Base-by-base conservation (phyloP, 1,140 invertebrate species). In the Parasteatoda tepidariorum region DNA sequence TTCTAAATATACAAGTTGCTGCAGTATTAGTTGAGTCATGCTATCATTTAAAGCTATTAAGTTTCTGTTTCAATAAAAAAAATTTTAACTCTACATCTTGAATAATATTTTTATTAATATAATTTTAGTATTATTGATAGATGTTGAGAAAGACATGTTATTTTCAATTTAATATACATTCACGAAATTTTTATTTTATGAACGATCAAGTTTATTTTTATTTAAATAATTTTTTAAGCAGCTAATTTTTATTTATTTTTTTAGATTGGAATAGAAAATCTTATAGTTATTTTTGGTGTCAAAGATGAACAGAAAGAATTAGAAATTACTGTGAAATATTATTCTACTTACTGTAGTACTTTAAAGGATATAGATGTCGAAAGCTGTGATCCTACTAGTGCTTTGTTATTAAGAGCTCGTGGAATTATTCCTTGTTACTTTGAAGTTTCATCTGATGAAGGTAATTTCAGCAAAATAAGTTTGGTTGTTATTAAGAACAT, bases 361-460 rank as follows among this genome's bases (percentile, higher is more conserved):
- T 41, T 70, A 26, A 22, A 9, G 41, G 66, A 70, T 48, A 11
- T 82, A 11, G 13, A 31, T n/a, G 7, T 71, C n/a, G 33, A 31
- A 48, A 15, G 61, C 24, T 22, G 30, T 11, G 18, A 28, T 26
- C n/a, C 31, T 22, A 82, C 59, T 48, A 18, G 66, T 41, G 26
- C 67, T 54, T 26, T 82, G 0, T 22, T 82, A 24, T 13, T 82
- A 31, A 38, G 78, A 62, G 78, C 78, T 41, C 6, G n/a, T 22
- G 78, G 78, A 22, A n/a, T 70, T 31, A 24, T 71, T 15, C 67
- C 78, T 11, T 62, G 68, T 22, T 26, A 48, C 9, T 48, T 82
- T 38, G 78, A 82, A 82, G 24, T 71, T 3, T 31, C 66, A 15
- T 38, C 78, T 26, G 78, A 82, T 31, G 13, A n/a, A 61, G 78